phyloP scores from a whole-genome alignment of 2,113 vertebrate genomes.

The Nesogale talazaci region DNA sequence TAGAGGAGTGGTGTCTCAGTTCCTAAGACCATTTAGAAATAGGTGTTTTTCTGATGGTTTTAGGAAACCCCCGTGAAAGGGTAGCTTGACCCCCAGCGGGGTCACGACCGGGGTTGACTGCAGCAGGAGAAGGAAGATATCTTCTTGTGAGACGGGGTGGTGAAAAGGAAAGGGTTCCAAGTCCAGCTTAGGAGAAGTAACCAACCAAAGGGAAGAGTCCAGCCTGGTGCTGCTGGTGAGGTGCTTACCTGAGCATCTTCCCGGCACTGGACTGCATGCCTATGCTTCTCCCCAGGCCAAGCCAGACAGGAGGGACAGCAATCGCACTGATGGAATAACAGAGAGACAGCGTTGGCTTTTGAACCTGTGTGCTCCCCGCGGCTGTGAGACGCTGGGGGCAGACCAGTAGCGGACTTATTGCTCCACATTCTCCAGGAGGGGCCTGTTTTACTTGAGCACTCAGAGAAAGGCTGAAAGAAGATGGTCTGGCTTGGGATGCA shows the following conservation, averaged over 20 bases:
- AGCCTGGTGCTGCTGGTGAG: background rate
- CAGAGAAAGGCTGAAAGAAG: background rate
- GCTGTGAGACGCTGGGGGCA: background rate
- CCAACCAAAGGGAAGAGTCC: background rate
- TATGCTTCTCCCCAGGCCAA: background rate
- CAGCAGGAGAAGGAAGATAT: background rate
- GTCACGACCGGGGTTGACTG: too few species aligned
- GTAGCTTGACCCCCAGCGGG: too few species aligned
- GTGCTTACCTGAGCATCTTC: background rate
- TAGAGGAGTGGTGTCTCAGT: too few species aligned
- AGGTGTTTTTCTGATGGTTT: too few species aligned
- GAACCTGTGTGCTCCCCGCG: background rate
- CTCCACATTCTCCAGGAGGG: slow-evolving; percentile 5
- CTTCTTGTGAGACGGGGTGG: background rate
- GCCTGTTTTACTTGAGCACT: slow-evolving; percentile 28
- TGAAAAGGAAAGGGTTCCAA: background rate
- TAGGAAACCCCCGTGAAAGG: too few species aligned
- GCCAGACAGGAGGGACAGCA: background rate
- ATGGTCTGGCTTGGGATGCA: background rate
- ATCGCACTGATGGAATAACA: background rate
- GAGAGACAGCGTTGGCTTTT: background rate
- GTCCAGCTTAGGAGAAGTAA: background rate
- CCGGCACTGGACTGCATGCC: background rate
- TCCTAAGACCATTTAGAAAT: too few species aligned
- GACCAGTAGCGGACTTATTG: background rate